Base-by-base conservation (phyloP, 1,140 invertebrate genomes). In the Charaxes varanes region DNA sequence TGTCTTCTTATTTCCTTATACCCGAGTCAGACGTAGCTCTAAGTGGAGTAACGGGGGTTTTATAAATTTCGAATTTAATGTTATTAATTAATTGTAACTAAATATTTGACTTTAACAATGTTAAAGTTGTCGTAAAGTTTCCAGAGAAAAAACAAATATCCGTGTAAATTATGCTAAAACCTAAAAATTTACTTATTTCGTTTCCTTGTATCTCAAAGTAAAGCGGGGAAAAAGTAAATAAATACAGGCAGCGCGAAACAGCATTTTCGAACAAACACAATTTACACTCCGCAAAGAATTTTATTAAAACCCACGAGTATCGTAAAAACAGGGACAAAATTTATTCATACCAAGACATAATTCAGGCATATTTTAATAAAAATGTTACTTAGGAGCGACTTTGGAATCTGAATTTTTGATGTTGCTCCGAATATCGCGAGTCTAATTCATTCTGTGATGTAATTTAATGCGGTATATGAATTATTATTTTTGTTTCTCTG, bases 281-380 rank as follows among this genome's bases (percentile, higher is more conserved):
- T 53, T 42, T 53, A 47, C 50, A 43, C 27, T 15, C 16, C 18
- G 16, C n/a, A 22, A 42, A 30, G 36, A 41, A 46, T 52, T 52
- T 46, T 42, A 52, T 41, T 42, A 53, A 42, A 46, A 41, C 34
- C 28, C 34, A 22, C 11, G 19, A 33, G 30, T 34, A 14, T 30
- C 30, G 30, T 53, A 47, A 38, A 53, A 53, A 53, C 42, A 43
- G 48, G 32, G 44, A 38, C 27, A 14, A 50, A 56, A 59, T 59
- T 53, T 63, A 63, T 63, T 53, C 53, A 59, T 63, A 41, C 41
- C 33, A 24, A 38, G 33, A 53, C 46, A 48, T 57, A 51, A 64
- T 55, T 61, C 47, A 22, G 28, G 34, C 40, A 43, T 54, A 49
- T 53, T 60, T 56, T 60, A 56, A 56, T 59, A 55, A 62, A 62